Evolutionary conservation across 2,797 vertebrate species (phyloP).

Genomic region (Synanceia verrucosa): DNA sequence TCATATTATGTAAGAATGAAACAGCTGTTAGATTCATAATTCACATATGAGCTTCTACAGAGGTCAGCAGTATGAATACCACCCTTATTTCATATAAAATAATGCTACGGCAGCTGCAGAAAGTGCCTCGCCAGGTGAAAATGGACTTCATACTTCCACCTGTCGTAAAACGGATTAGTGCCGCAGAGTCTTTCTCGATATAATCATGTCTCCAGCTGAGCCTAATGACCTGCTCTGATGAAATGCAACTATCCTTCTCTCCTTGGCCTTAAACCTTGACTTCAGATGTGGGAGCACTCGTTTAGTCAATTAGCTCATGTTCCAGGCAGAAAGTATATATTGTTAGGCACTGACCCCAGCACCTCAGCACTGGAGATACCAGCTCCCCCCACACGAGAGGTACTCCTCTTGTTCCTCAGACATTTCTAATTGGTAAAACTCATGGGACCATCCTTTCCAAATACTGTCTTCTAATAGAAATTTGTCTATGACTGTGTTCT

Average conservation of each 20-base stretch:
- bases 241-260: constrained; percentile 59
- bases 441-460: constrained; percentile 12
- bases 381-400: background rate
- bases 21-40: constrained; percentile 35
- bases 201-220: constrained; percentile 45
- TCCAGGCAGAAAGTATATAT: constrained; percentile 47
- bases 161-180: constrained; percentile 42
- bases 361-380: constrained; percentile 8
- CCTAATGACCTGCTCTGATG: constrained; percentile 58
- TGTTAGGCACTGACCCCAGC: constrained; percentile 42
- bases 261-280: constrained; percentile 69
- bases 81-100: constrained; percentile 20
- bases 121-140: constrained; percentile 36
- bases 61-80: constrained; percentile 37
- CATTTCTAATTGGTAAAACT: constrained; percentile 20
- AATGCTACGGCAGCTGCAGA: constrained; percentile 11
- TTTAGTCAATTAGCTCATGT: constrained; percentile 62
- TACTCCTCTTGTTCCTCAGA: background rate
- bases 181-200: constrained; percentile 20
- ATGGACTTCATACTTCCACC: constrained; percentile 37
- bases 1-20: constrained; percentile 19
- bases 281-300: constrained; percentile 40
- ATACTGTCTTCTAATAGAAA: constrained; percentile 11
- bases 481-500: constrained; percentile 33
- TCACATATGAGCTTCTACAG: constrained; percentile 15